phyloP scores from a whole-genome alignment of 2,888 invertebrate genomes.

The Oscheius onirici region DNA sequence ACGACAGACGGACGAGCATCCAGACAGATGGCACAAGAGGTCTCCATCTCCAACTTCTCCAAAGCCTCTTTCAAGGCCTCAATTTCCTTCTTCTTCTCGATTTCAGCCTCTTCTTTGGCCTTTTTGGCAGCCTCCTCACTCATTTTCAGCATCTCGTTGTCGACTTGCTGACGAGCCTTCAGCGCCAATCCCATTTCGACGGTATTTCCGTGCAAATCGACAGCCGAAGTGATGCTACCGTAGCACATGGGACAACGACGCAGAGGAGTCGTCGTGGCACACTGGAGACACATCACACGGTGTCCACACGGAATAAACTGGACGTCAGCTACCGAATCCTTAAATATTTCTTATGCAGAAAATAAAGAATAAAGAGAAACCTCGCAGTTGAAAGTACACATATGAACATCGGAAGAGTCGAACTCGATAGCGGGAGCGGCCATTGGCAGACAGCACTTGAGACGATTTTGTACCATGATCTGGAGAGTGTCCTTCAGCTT shows the following conservation, averaged over 20 bases:
- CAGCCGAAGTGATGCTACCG: conserved; percentile 39
- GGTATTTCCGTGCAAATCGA: conserved; percentile 28
- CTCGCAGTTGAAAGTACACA: conserved; percentile 60
- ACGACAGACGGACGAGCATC: conserved; percentile 43
- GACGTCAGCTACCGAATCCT: conserved; percentile 51
- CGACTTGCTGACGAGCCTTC: background rate
- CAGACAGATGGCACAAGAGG: conserved; percentile 51
- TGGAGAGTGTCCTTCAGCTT: conserved; percentile 19
- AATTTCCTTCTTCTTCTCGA: conserved; percentile 47
- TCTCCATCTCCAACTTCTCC: conserved; percentile 50
- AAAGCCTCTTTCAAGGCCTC: conserved; percentile 38
- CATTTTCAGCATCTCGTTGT: conserved; percentile 33
- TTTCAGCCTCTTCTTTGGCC: conserved; percentile 46
- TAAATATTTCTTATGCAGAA: background rate
- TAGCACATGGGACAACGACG: conserved; percentile 50
- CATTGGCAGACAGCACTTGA: conserved; percentile 46
- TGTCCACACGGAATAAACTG: conserved; percentile 57
- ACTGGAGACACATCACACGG: conserved; percentile 54
- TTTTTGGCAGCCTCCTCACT: conserved; percentile 47
- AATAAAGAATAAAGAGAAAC: conserved; percentile 4
- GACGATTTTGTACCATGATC: conserved; percentile 2
- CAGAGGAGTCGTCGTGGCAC: conserved; percentile 42
- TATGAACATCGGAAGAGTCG: conserved; percentile 46
- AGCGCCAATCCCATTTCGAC: conserved; percentile 38
- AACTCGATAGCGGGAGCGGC: conserved; percentile 34